Evolutionary conservation across 1,140 invertebrate species (phyloP).

Genomic region (Goniozus legneri): DNA sequence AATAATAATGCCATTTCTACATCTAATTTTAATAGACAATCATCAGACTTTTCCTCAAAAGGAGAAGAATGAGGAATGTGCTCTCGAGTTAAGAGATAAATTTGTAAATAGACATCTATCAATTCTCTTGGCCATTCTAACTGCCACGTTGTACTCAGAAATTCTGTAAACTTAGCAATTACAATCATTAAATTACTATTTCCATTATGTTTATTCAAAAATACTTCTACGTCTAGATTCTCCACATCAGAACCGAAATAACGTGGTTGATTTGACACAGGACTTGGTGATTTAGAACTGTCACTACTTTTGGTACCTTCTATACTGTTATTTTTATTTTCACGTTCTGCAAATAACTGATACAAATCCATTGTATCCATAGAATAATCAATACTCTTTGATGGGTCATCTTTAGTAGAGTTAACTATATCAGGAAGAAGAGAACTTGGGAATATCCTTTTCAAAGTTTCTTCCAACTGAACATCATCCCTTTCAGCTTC

Average conservation of each 20-base stretch:
- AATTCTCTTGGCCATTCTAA: slow-evolving; percentile 63
- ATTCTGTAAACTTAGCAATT: slow-evolving; percentile 59
- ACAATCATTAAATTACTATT: slow-evolving; percentile 62
- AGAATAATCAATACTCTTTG: slow-evolving; percentile 57
- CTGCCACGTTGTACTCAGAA: slow-evolving; percentile 61
- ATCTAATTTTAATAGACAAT: slow-evolving; percentile 57
- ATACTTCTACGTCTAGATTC: slow-evolving; percentile 61
- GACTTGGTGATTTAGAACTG: slow-evolving; percentile 44
- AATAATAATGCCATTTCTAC: slow-evolving; percentile 61
- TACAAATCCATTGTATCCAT: slow-evolving; percentile 64
- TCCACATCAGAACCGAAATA: slow-evolving; percentile 69
- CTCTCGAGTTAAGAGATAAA: slow-evolving; percentile 56
- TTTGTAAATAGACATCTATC: slow-evolving; percentile 59
- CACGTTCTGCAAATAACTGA: slow-evolving; percentile 61
- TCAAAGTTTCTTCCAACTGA: slow-evolving; percentile 63
- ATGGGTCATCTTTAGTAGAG: slow-evolving; percentile 44
- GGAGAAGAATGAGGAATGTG: slow-evolving; percentile 55
- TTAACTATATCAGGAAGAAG: slow-evolving; percentile 47
- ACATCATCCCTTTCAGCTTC: slow-evolving; percentile 63
- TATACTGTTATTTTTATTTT: slow-evolving; percentile 35
- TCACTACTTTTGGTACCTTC: slow-evolving; percentile 40
- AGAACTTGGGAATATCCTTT: slow-evolving; percentile 58
- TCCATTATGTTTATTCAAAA: slow-evolving; percentile 57
- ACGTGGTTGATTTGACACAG: slow-evolving; percentile 28
- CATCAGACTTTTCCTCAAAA: slow-evolving; percentile 47